Evolutionary conservation across 2,888 invertebrate species (phyloP).

Genomic region (Elysia crispata): DNA sequence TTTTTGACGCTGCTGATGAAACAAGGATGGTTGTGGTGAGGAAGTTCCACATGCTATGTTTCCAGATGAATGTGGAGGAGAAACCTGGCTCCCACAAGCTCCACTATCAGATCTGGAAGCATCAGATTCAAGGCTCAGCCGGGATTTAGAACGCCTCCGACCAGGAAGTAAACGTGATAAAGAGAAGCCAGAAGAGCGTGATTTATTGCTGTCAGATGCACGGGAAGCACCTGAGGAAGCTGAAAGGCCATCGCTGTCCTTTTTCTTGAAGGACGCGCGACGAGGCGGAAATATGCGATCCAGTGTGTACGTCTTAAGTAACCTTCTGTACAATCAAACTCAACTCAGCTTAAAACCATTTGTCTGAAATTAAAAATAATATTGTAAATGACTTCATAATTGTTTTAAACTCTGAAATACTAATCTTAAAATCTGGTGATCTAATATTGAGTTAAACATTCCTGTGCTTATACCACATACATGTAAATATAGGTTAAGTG

Average conservation of each 20-base stretch:
- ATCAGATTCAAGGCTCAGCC: constrained; percentile 67
- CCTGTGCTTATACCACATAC: too few relatives aligned
- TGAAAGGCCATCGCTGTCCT: constrained; percentile 67
- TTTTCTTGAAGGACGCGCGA: constrained; percentile 56
- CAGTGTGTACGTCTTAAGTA: constrained; percentile 19
- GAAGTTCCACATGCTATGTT: constrained; percentile 41
- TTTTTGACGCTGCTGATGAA: constrained; percentile 38
- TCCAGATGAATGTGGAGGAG: constrained; percentile 43
- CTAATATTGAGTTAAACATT: too few relatives aligned
- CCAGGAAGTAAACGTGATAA: constrained; percentile 64
- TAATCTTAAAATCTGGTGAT: too few relatives aligned
- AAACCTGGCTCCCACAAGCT: constrained; percentile 3
- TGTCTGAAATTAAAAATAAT: too few relatives aligned
- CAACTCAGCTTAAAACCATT: too few relatives aligned
- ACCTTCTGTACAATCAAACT: too few relatives aligned
- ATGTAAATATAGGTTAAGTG: too few relatives aligned
- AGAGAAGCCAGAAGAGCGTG: constrained; percentile 62
- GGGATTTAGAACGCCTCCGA: constrained; percentile 61
- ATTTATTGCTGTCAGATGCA: constrained; percentile 58
- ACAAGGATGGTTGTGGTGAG: constrained; percentile 41
- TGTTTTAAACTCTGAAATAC: too few relatives aligned
- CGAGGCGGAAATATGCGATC: constrained; percentile 44
- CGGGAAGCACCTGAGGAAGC: constrained; percentile 65
- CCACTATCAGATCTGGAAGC: constrained; percentile 56
- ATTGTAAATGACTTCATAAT: too few relatives aligned